Evolutionary conservation across 1,140 invertebrate species (phyloP), one percentile per base, ranked within the genome.

Genomic region (Drosophila simulans): DNA sequence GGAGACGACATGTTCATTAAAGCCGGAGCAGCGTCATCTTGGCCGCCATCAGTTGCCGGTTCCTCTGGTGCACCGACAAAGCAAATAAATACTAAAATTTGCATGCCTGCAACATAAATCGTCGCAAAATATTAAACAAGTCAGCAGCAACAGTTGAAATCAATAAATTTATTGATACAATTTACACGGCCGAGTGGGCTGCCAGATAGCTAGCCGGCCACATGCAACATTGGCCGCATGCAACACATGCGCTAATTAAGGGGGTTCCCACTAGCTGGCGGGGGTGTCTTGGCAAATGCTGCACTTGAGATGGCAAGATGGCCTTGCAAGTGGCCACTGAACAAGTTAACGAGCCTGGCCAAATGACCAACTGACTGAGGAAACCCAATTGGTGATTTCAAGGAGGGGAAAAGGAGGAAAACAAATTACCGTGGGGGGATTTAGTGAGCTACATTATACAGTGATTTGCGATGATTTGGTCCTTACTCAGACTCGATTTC

Each of bases 81-180:
- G 75, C 65, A 78, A 63, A 81, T 77, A 77, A 80, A 78, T 79
- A 78, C 57, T 80, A 82, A 88, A 89, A 90, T 89, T 89, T 89
- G 86, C 86, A 89, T 90, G 84, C 64, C 66, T 62, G 74, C 73
- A 73, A 81, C 84, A 89, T 89, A 85, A 89, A 89, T 90, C 84
- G 85, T 85, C 57, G 81, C 80, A 81, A 89, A 89, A 90, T 89
- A 89, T 89, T 89, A 86, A 89, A 89, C 86, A 89, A 89, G 81
- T 89, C 86, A 86, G 74, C 84, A 68, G 86, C 84, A 89, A 90
- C 84, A 89, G 85, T 89, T 89, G 86, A 90, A 89, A 89, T 89
- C 86, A 89, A 89, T 89, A 89, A 89, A 89, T 89, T 89, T 89
- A 89, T 89, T 88, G 84, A 89, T 89, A 88, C 84, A 83, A 82